Conservation (phyloP, 35 echinoderm and acorn worm genomes). For the Heliocidaris erythrogramma region DNA sequence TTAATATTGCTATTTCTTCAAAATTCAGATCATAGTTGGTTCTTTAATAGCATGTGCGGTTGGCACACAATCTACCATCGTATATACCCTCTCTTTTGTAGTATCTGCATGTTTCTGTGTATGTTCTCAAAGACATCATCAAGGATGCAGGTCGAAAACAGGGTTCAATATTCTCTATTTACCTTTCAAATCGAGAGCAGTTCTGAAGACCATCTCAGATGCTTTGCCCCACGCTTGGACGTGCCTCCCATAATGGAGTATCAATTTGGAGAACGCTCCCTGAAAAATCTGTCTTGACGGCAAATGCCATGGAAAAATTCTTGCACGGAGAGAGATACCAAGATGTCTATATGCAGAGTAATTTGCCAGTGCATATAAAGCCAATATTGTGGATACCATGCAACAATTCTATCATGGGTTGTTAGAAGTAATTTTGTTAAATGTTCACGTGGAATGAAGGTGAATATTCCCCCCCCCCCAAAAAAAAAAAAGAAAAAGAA, state of each 20-base stretch:
- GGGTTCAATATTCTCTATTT: slow-evolving; percentile 4
- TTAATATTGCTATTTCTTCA: too few relatives aligned
- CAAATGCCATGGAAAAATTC: neutral
- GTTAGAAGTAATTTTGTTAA: neutral
- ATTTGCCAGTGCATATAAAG: neutral
- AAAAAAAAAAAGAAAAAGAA: too few relatives aligned
- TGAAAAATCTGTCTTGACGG: neutral
- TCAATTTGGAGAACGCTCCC: slow-evolving; percentile 1
- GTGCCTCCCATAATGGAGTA: neutral
- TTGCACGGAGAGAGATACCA: neutral
- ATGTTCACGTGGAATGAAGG: too few relatives aligned
- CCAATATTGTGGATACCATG: neutral
- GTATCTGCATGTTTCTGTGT: neutral
- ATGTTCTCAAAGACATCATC: neutral
- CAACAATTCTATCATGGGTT: neutral
- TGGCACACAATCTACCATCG: neutral
- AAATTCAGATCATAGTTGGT: too few relatives aligned
- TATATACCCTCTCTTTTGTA: neutral
- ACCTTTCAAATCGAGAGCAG: neutral
- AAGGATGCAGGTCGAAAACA: neutral
- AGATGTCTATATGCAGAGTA: neutral
- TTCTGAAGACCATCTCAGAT: neutral
- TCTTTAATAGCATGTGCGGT: too few relatives aligned
- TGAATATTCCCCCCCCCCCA: too few relatives aligned
- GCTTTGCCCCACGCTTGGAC: neutral